A percentile compares a stretch with the other conserved stretches of the same genome.
Evolutionary conservation across 2,113 vertebrate genomes (phyloP).

Genomic region (Lepidothrix coronata): DNA sequence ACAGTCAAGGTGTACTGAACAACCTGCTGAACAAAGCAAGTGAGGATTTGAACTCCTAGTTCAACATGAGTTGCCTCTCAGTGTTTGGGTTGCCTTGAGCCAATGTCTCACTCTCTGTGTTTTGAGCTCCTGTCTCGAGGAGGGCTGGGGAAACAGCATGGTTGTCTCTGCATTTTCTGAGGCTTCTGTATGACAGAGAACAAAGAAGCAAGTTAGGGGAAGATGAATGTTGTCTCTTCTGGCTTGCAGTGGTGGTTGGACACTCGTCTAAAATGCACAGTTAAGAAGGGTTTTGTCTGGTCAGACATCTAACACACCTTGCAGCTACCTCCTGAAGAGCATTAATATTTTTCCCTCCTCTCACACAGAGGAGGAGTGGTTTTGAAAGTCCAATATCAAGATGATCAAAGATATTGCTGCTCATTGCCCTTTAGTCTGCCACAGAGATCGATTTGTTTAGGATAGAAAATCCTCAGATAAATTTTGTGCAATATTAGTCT

Average conservation of each 20-base stretch:
- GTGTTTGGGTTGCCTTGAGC: background rate
- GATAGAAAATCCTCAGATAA: background rate
- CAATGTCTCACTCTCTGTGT: background rate
- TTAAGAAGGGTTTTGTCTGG: background rate
- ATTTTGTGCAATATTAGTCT: background rate
- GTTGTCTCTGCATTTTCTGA: background rate
- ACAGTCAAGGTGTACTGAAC: accelerated
- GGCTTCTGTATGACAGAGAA: background rate
- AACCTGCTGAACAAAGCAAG: background rate
- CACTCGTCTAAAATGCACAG: background rate
- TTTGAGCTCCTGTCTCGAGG: background rate
- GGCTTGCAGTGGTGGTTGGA: background rate
- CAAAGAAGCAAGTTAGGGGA: background rate
- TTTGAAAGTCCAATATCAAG: background rate
- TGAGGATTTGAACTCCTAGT: background rate
- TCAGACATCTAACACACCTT: background rate
- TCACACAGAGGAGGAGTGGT: background rate
- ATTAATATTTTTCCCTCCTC: background rate
- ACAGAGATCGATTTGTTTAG: background rate
- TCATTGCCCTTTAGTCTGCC: background rate
- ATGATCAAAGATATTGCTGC: background rate
- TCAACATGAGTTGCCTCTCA: background rate
- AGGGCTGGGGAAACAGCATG: background rate
- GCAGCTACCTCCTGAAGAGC: background rate
- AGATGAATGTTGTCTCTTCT: background rate